Conservation (phyloP, 1,140 invertebrate genomes). For the Cecropterus lyciades region DNA sequence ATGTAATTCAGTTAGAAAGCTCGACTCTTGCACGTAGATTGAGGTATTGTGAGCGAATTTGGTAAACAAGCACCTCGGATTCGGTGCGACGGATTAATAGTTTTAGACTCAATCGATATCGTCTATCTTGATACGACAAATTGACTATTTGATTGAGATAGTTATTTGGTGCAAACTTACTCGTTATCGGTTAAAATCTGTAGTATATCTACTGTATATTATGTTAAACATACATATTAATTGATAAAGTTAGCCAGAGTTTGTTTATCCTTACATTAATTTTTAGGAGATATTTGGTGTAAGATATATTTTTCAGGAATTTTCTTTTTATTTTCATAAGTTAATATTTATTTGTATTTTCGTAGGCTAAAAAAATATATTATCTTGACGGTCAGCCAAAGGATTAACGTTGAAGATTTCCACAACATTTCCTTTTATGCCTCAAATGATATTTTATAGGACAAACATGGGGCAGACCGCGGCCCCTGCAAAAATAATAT, state of each 20-base stretch:
- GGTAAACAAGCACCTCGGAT: constrained; percentile 48
- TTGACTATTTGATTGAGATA: background rate
- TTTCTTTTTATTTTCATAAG: background rate
- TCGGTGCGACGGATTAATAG: constrained; percentile 35
- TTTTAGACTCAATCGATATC: constrained; percentile 28
- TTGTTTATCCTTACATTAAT: background rate
- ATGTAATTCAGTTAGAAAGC: constrained; percentile 72
- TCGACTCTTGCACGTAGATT: constrained; percentile 62
- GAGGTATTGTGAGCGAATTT: constrained; percentile 64
- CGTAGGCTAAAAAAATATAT: constrained; percentile 13
- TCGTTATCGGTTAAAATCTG: no score
- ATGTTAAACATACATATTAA: no score
- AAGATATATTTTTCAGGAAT: background rate
- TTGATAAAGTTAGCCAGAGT: background rate
- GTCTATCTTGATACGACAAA: background rate
- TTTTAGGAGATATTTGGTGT: background rate
- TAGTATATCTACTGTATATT: no score
- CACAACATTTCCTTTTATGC: constrained; percentile 45
- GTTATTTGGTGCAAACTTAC: background rate
- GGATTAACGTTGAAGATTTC: constrained; percentile 51
- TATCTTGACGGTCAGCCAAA: constrained; percentile 27
- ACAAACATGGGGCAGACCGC: constrained; percentile 57
- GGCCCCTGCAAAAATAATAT: constrained; percentile 74
- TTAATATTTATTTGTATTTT: constrained; percentile 9
- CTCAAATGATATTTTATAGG: constrained; percentile 62